Evolutionary conservation across 92 coral and sea anemone genomes (phyloP), one percentile per base, ranked within the genome.

Genomic region (Galaxea fascicularis): DNA sequence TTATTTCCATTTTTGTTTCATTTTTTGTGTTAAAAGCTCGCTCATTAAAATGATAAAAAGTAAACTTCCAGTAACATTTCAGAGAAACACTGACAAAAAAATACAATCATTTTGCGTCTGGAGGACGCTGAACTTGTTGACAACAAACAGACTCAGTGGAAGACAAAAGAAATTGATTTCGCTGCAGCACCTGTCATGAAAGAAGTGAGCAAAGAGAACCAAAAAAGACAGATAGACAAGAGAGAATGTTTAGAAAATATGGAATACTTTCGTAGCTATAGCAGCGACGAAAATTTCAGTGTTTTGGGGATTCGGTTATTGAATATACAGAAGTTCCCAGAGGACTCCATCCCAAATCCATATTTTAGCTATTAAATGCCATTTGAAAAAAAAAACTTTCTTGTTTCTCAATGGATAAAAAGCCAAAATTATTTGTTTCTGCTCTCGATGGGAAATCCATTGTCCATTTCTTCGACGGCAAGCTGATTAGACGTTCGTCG

Each of bases 351-450:
- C 53, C 52, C 56, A 70, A 68, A 69, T 80, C 68, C 30, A 80
- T 54, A 54, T 80, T 82, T 82, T 70, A 71, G 45, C 86, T 58
- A 70, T 69, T 69, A 54, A 82, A 82, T 70, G 78, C 20, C 85
- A 80, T 67, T 80, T 80, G 57, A 68, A 80, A 80, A 80, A 80
- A 67, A 80, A 68, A 71, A 79, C 63, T 28, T 47, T 45, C 75
- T 66, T 28, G 22, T 80, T 70, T 51, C 31, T 53, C 20, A 80
- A 53, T 82, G 77, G 69, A 67, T 51, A 53, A 82, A 81, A 82
- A 71, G 52, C 46, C 62, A 78, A 49, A 13, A 41, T 18, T 71
- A 70, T 82, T 54, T 30, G 78, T 54, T 35, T 82, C 30, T 52
- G 22, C 1, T 10, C 76, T 30, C 22, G 51, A 49, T 52, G 53